Conservation (phyloP, 1,140 invertebrate species). For the Epicauta chinensis region DNA sequence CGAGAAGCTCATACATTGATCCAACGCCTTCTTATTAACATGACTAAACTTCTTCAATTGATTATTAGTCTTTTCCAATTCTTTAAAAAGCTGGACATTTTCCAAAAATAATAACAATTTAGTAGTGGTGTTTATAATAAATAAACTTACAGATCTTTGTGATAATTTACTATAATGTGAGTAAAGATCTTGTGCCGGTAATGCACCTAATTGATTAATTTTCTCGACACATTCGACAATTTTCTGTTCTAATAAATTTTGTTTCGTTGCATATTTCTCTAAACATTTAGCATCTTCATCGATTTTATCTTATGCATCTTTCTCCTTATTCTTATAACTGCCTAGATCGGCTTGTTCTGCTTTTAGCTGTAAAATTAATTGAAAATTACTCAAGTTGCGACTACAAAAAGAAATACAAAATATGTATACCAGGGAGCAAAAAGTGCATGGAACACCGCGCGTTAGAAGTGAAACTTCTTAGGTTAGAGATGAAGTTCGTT, state of each 20-base stretch:
- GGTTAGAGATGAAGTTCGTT: too few relatives aligned
- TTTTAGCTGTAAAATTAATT: constrained; percentile 60
- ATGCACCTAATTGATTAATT: constrained; percentile 86
- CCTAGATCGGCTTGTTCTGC: constrained; percentile 66
- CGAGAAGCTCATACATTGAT: too few relatives aligned
- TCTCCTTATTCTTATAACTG: constrained; percentile 83
- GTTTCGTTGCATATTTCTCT: constrained; percentile 95
- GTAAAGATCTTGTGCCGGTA: constrained; percentile 87
- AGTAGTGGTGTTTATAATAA: too few relatives aligned
- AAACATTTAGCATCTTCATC: constrained; percentile 95
- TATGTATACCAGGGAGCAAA: too few relatives aligned
- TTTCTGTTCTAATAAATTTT: constrained; percentile 89
- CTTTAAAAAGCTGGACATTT: constrained; percentile 76
- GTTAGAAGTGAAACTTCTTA: too few relatives aligned
- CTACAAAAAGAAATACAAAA: too few relatives aligned
- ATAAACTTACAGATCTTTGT: constrained; percentile 65
- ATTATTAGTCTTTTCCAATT: constrained; percentile 95
- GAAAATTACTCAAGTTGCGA: too few relatives aligned
- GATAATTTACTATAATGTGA: constrained; percentile 84
- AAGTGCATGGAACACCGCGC: too few relatives aligned
- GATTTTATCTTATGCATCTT: constrained; percentile 92
- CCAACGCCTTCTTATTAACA: too few relatives aligned
- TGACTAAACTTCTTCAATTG: too few relatives aligned
- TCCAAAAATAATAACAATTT: too few relatives aligned
- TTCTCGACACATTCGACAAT: constrained; percentile 94